A percentile compares a stretch with the other conserved stretches of the same genome.
Evolutionary conservation across 2,797 vertebrate species (phyloP).

Genomic region (Onychomys leucogaster): DNA sequence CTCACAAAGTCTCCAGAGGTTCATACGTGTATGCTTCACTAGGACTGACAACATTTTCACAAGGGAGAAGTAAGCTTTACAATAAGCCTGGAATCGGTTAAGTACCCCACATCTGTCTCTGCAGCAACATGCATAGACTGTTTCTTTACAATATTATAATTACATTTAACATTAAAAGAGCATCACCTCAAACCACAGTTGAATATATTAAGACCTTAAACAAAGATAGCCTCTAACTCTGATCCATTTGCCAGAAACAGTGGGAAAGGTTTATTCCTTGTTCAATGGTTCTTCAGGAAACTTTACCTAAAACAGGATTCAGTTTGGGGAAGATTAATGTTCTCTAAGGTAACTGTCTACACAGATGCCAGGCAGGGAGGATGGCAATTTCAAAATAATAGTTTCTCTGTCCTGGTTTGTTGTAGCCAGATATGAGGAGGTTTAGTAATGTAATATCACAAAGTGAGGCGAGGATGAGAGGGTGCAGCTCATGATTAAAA

Average conservation of each 20-base stretch:
- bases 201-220: slow-evolving; percentile 63
- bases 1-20: slow-evolving; percentile 66
- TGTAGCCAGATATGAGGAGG: background rate
- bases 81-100: slow-evolving; percentile 62
- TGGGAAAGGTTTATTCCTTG: background rate
- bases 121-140: slow-evolving; percentile 12
- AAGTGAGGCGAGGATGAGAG: slow-evolving; percentile 13
- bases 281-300: slow-evolving; percentile 50
- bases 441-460: background rate
- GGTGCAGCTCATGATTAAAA: background rate
- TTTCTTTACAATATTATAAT: slow-evolving; percentile 46
- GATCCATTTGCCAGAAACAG: slow-evolving; percentile 47
- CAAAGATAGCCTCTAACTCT: slow-evolving; percentile 39
- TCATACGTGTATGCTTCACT: slow-evolving; percentile 54
- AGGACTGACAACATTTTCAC: slow-evolving; percentile 71
- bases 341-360: slow-evolving; percentile 51
- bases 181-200: slow-evolving; percentile 60
- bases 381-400: slow-evolving; percentile 30
- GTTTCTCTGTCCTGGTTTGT: slow-evolving; percentile 6
- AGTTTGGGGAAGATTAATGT: background rate
- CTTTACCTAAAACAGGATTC: slow-evolving; percentile 23
- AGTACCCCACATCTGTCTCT: slow-evolving; percentile 63
- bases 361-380: slow-evolving; percentile 12
- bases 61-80: slow-evolving; percentile 53
- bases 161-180: slow-evolving; percentile 60